Base-by-base conservation (phyloP, 2,888 invertebrate genomes). In the Choristoneura rosaceana region DNA sequence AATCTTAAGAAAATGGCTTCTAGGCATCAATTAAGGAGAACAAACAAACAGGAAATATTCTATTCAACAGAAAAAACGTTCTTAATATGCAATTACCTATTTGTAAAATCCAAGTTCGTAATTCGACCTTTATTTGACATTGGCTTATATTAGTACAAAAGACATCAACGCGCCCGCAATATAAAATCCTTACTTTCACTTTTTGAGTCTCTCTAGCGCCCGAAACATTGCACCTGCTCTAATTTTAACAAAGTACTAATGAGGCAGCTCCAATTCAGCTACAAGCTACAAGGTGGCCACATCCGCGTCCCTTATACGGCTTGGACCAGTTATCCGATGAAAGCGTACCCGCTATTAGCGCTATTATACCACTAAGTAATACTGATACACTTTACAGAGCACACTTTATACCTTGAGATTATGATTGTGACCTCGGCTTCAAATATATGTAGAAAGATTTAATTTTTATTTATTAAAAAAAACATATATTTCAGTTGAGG, bases 251-350 rank as follows among this genome's bases (percentile, higher is more conserved):
- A 67, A 62, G 47, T 71, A 66, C 71, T 71, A 71, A 71, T 71
- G 71, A 71, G 64, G 47, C 50, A 41, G 52, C 45, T 67, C 71
- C 55, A 69, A 69, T 69, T 25, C 62, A 52, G 41, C 43, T 17
- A 59, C 64, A 65, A 70, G 70, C 52, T n/a, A 59, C 64, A 65
- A 70, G 70, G 71, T 67, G 71, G 62, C 80, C 78, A 86, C 83
- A 89, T 88, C 88, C 89, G 87, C 84, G 79, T 83, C 76, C 88
- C 88, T 77, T 91, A 88, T 89, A 90, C 82, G 88, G 84, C 88
- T 87, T 84, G 86, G 82, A 84, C 88, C 84, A 87, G 87, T 88
- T 89, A 84, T 83, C 79, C 81, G 85, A 87, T 86, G 90, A 92
- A 91, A 90, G 90, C 87, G 87, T 90, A 88, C 89, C 90, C 14